phyloP scores from a whole-genome alignment of 2,888 invertebrate species.

The Belgica antarctica region DNA sequence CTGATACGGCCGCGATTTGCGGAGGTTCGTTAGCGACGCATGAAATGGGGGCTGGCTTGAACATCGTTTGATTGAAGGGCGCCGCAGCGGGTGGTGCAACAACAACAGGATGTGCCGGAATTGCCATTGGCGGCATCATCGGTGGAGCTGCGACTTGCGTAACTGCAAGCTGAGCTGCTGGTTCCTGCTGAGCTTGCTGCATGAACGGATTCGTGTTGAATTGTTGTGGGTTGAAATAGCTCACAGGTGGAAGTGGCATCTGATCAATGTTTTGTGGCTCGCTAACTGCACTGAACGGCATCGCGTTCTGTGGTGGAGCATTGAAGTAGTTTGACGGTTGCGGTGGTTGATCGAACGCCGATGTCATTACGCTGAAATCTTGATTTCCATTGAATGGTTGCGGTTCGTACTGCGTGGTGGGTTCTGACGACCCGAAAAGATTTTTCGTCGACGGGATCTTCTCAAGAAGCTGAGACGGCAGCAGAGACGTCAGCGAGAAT shows the following conservation, averaged over 20 bases:
- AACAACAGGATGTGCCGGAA: background rate
- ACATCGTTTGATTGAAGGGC: background rate
- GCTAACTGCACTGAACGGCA: background rate
- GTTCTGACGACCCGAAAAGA: conserved; percentile 9
- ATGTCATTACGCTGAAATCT: conserved; percentile 2
- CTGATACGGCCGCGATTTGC: background rate
- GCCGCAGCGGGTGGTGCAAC: background rate
- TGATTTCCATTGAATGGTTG: background rate
- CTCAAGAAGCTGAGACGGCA: conserved; percentile 33
- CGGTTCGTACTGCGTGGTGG: background rate
- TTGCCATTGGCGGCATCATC: background rate
- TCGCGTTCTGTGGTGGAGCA: background rate
- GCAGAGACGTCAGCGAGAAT: conserved; percentile 34
- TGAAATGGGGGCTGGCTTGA: background rate
- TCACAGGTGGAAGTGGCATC: conserved; percentile 1
- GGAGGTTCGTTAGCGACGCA: background rate
- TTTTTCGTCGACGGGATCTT: conserved; percentile 37
- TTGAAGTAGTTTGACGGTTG: background rate
- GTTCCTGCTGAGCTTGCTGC: background rate
- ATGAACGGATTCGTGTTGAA: background rate
- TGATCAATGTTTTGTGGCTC: background rate
- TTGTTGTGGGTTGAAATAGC: conserved; percentile 34
- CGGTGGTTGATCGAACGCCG: conserved; percentile 6
- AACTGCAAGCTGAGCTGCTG: background rate
- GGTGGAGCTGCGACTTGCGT: background rate